Percentiles rank a stretch among this genome's conserved stretches.
These are phyloP conservation scores for Erythrocercus mccallii DNA, from an alignment of 2,113 vertebrate species.

Conservation along the genomic window DNA sequence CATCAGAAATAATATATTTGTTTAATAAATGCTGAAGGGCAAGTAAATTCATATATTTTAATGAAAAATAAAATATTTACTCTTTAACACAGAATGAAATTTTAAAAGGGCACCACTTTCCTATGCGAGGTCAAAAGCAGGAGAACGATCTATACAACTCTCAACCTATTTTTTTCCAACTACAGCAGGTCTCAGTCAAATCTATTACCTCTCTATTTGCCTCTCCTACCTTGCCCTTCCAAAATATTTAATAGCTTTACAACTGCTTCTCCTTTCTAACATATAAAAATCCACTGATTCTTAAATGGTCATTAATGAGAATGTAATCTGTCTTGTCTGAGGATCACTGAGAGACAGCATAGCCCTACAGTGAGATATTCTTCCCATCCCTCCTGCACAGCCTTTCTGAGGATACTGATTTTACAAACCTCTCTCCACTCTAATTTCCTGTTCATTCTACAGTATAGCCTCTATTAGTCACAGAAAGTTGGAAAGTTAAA, in stretches of 20 bases:
- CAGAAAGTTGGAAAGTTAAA: not conserved
- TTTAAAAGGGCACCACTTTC: not conserved
- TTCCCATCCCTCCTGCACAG: not conserved
- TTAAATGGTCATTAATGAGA: not conserved
- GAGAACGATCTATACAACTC: not conserved
- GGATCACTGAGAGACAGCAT: not conserved
- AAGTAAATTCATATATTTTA: not conserved
- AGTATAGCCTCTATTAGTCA: conserved; percentile 3
- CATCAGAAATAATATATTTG: not conserved
- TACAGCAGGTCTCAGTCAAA: not conserved
- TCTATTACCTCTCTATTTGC: not conserved
- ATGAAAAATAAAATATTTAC: not conserved
- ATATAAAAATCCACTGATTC: not conserved
- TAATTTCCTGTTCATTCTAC: conserved; percentile 28
- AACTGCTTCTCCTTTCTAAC: not conserved
- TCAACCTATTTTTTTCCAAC: not conserved
- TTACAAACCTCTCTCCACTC: not conserved
- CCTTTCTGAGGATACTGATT: not conserved
- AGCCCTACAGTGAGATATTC: not conserved
- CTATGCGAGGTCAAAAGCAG: not conserved
- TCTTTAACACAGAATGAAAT: not conserved
- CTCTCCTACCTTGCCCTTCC: not conserved
- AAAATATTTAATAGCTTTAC: not conserved
- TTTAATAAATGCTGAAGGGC: not conserved
- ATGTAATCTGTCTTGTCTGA: not conserved